Evolutionary conservation across 92 coral and sea anemone genomes (phyloP).

Genomic region (Isaurus tuberculatus): DNA sequence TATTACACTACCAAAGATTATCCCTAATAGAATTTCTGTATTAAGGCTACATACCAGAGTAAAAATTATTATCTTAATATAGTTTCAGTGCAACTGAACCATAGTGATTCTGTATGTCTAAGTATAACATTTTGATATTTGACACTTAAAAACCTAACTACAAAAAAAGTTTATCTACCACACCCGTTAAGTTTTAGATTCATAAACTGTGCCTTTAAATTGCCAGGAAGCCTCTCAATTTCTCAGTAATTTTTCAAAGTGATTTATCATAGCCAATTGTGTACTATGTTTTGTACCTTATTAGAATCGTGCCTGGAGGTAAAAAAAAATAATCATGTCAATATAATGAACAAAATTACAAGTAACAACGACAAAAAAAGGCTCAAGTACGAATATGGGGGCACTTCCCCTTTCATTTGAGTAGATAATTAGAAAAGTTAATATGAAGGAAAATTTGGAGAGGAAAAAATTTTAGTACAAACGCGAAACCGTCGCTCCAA

Average conservation of each 20-base stretch:
- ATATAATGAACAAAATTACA: background rate
- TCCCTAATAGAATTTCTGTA: background rate
- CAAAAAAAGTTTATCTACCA: slow-evolving; percentile 9
- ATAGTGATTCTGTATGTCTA: background rate
- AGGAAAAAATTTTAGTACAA: too few relatives aligned
- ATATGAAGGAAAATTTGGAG: too few relatives aligned
- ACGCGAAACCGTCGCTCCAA: too few relatives aligned
- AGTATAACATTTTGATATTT: background rate
- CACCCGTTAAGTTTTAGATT: background rate
- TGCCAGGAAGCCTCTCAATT: background rate
- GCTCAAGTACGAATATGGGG: background rate
- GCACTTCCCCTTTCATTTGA: too few relatives aligned
- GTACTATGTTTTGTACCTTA: background rate
- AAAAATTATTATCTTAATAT: too few relatives aligned
- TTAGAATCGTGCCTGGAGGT: slow-evolving; percentile 33
- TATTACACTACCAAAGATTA: background rate
- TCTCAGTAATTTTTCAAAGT: background rate
- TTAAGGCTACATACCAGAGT: too few relatives aligned
- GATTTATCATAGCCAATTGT: background rate
- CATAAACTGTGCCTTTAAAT: background rate
- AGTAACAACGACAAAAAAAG: background rate
- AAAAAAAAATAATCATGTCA: background rate
- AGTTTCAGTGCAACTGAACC: background rate
- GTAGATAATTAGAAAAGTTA: too few relatives aligned
- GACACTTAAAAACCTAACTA: slow-evolving; percentile 21